Percentiles rank a stretch among this genome's conserved stretches.
phyloP scores from a whole-genome alignment of 2,113 vertebrate species.

The Lathamus discolor region DNA sequence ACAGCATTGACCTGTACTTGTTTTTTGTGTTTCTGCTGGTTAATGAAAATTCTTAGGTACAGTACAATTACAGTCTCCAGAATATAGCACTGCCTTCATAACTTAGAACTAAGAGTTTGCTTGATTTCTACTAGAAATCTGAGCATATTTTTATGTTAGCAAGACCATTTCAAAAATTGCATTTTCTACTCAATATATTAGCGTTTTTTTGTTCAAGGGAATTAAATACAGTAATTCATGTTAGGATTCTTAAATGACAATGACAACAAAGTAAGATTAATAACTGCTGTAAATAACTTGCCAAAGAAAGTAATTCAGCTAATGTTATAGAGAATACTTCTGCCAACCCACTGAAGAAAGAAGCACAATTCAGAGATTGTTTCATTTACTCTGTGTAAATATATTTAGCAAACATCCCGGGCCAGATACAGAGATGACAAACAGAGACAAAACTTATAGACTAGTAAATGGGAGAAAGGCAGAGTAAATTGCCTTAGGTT shows the following conservation, averaged over 20 bases:
- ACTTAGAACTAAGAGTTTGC: neutral
- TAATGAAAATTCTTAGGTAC: fast-evolving
- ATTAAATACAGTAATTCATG: neutral
- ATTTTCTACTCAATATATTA: neutral
- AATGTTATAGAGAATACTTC: neutral
- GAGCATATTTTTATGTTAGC: neutral
- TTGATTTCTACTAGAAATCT: neutral
- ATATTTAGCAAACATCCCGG: neutral
- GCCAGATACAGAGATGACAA: constrained; percentile 7
- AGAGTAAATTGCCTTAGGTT: neutral
- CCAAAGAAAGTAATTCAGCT: constrained; percentile 19
- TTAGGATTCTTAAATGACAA: neutral
- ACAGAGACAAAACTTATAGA: neutral
- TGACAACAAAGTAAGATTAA: constrained; percentile 20
- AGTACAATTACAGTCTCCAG: neutral
- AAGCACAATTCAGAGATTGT: neutral
- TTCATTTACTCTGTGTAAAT: neutral
- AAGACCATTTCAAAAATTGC: neutral
- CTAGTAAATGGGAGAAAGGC: neutral
- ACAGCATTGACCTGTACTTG: neutral
- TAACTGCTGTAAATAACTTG: neutral
- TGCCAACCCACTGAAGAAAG: neutral
- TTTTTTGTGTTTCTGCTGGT: neutral
- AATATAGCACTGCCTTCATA: neutral
- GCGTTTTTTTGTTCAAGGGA: neutral